A percentile compares a stretch with the other conserved stretches of the same genome.
Evolutionary conservation across 2,113 vertebrate genomes (phyloP).

Genomic region (Entosphenus tridentatus): DNA sequence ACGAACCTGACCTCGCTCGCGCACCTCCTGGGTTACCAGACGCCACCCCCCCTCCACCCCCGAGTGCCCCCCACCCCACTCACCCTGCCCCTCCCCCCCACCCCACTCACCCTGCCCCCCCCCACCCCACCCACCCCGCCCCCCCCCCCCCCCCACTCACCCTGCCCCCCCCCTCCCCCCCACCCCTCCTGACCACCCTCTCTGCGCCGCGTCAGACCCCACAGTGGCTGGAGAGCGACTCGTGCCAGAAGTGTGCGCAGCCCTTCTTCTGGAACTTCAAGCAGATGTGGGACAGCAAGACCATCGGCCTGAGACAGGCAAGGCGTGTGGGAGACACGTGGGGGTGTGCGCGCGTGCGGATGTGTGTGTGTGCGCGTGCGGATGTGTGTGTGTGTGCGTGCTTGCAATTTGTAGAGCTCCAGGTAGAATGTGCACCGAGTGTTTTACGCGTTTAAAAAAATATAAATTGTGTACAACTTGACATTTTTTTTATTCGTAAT

Average conservation of each 20-base stretch:
- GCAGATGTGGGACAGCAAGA: constrained; percentile 99
- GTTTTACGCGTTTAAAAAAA: too few relatives aligned
- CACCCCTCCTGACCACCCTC: neutral
- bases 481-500: too few relatives aligned
- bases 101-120: neutral
- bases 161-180: neutral
- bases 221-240: constrained; percentile 90
- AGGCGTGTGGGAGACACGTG: constrained; percentile 11
- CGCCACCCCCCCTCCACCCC: neutral
- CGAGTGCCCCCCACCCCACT: neutral
- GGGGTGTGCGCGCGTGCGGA: neutral
- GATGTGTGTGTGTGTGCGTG: neutral
- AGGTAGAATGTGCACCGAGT: too few relatives aligned
- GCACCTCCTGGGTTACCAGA: too few relatives aligned
- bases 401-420: too few relatives aligned
- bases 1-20: too few relatives aligned
- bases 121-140: neutral
- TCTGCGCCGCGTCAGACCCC: constrained; percentile 37
- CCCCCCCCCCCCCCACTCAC: neutral
- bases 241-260: constrained; percentile 91
- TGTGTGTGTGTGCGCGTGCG: neutral
- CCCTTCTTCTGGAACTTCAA: constrained; percentile 99
- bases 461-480: too few relatives aligned
- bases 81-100: neutral
- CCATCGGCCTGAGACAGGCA: constrained; percentile 88